phyloP scores from a whole-genome alignment of 2,113 vertebrate genomes.

The Corydoras maculifer region DNA sequence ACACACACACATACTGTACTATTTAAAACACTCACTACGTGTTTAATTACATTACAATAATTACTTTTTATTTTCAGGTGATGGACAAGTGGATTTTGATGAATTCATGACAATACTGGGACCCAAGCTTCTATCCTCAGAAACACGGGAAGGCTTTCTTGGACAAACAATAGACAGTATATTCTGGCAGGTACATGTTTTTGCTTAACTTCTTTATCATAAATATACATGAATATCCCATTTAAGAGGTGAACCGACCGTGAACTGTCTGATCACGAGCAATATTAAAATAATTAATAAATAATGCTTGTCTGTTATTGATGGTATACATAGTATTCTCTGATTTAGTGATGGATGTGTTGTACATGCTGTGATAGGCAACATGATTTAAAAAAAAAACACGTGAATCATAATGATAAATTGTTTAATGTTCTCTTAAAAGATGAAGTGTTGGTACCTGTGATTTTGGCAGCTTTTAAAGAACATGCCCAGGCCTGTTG shows the following conservation, averaged over 20 bases:
- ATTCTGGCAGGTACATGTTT: constrained; percentile 88
- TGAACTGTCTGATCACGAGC: no score
- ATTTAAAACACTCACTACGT: no score
- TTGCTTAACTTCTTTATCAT: neutral
- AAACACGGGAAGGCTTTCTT: constrained; percentile 89
- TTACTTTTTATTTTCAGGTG: constrained; percentile 66
- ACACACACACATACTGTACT: no score
- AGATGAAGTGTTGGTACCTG: constrained; percentile 4
- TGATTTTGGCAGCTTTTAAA: constrained; percentile 42
- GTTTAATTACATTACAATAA: no score
- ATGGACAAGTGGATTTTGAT: constrained; percentile 94
- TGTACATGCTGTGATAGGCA: constrained; percentile 21
- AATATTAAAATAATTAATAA: no score
- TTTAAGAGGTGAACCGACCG: no score
- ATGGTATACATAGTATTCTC: neutral
- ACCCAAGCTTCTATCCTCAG: constrained; percentile 89
- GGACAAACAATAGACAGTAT: constrained; percentile 96
- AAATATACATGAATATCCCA: no score
- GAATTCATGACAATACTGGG: constrained; percentile 98
- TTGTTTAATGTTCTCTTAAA: constrained; percentile 16
- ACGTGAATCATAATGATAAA: constrained; percentile 15
- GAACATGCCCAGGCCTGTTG: neutral
- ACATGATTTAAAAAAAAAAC: neutral
- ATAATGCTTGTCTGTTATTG: neutral
- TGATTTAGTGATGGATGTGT: constrained; percentile 11